phyloP scores from a whole-genome alignment of 2,888 invertebrate genomes.

The Clitarchus hookeri region DNA sequence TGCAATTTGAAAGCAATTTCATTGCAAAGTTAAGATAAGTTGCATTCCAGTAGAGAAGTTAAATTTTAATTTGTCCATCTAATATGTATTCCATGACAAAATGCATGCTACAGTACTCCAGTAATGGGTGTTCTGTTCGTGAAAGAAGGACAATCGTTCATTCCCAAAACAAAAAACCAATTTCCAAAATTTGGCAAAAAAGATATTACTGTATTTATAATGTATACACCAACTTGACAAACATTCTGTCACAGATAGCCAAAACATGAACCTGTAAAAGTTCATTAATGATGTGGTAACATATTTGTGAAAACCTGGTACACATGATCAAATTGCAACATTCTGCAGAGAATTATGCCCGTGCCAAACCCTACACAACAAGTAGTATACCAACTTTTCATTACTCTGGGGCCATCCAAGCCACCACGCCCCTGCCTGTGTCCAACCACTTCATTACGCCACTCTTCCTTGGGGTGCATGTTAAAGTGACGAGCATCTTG shows the following conservation, averaged over 20 bases:
- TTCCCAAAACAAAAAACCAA: too few species aligned
- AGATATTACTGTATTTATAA: too few species aligned
- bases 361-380: not conserved
- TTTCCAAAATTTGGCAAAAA: too few species aligned
- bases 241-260: not conserved
- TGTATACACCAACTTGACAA: not conserved
- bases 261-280: too few species aligned
- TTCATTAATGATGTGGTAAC: not conserved
- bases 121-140: not conserved
- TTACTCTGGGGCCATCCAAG: not conserved
- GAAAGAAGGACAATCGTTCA: too few species aligned
- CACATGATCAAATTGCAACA: not conserved
- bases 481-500: not conserved
- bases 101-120: not conserved
- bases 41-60: too few species aligned
- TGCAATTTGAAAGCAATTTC: too few species aligned
- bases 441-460: not conserved
- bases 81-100: not conserved
- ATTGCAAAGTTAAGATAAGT: too few species aligned
- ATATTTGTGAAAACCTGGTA: not conserved
- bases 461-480: slow-evolving; percentile 1
- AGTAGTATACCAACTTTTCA: slow-evolving; percentile 2
- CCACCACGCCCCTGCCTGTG: not conserved
- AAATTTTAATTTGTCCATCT: too few species aligned
- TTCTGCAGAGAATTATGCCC: not conserved